phyloP scores from a whole-genome alignment of 2,797 vertebrate genomes.

The Malurus splendens region DNA sequence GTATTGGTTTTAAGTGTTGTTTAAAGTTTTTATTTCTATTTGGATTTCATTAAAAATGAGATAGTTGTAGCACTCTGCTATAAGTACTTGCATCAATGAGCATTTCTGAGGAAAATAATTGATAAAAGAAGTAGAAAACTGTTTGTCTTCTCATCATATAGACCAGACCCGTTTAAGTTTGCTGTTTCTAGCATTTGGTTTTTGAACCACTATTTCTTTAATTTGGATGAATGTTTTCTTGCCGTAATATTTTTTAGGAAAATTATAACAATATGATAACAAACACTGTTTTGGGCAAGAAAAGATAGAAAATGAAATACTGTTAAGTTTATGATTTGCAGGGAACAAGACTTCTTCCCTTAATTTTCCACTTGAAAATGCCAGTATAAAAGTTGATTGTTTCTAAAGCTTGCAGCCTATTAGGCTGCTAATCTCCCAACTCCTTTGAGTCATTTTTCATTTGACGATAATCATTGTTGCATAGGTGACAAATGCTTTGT shows the following conservation, averaged over 20 bases:
- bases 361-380: conserved; percentile 33
- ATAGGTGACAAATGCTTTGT: conserved; percentile 51
- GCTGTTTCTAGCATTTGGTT: not conserved
- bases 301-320: not conserved
- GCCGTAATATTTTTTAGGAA: not conserved
- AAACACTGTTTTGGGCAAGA: not conserved
- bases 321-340: not conserved
- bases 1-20: not conserved
- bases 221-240: not conserved
- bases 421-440: conserved; percentile 47
- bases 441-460: conserved; percentile 29
- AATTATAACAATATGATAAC: not conserved
- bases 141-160: not conserved
- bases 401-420: conserved; percentile 42
- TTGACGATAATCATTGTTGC: conserved; percentile 26
- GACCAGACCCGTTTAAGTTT: not conserved
- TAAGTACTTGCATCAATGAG: not conserved
- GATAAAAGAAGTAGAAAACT: not conserved
- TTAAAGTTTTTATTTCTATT: not conserved
- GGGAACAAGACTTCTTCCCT: not conserved
- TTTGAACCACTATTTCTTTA: not conserved
- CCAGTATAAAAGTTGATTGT: conserved; percentile 10
- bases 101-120: not conserved
- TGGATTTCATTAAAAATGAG: not conserved
- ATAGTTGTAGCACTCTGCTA: not conserved